Conservation (phyloP, 2,797 vertebrate genomes). For the Onychomys arenicola region DNA sequence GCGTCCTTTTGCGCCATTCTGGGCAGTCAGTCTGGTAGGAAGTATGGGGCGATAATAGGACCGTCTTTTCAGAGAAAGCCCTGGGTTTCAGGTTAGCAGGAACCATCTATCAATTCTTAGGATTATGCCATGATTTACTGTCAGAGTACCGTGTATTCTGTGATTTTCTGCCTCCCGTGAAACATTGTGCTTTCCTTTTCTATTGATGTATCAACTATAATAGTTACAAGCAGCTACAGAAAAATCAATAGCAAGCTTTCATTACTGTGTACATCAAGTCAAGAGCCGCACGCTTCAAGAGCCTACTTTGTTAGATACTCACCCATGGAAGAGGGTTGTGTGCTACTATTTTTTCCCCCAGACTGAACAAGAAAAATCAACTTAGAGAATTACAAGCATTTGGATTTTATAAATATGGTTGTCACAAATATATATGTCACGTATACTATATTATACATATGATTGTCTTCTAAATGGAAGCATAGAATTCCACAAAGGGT, state of each 20-base stretch:
- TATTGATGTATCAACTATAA: conserved; percentile 99
- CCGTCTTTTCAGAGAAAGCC: conserved; percentile 89
- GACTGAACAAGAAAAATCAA: conserved; percentile 40
- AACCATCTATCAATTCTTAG: conserved; percentile 94
- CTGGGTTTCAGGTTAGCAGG: conserved; percentile 93
- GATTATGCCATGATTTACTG: conserved; percentile 97
- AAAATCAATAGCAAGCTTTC: conserved; percentile 99
- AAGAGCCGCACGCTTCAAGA: conserved; percentile 76
- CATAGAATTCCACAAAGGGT: neutral
- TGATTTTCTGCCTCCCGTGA: conserved; percentile 95
- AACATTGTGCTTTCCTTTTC: conserved; percentile 98
- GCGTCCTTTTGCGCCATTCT: conserved; percentile 87
- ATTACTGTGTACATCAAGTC: conserved; percentile 93
- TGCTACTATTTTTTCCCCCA: conserved; percentile 29
- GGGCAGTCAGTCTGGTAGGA: conserved; percentile 94
- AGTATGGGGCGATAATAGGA: conserved; percentile 88
- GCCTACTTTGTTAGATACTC: conserved; percentile 77
- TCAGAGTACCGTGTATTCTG: conserved; percentile 89
- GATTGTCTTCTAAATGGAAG: neutral
- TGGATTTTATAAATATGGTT: neutral
- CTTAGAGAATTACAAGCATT: conserved; percentile 37
- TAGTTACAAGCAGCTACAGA: conserved; percentile 99
- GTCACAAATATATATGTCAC: neutral
- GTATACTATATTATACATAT: neutral
- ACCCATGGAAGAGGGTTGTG: conserved; percentile 58